Percentiles rank a stretch among this genome's conserved stretches.
These are phyloP conservation scores for Hemiscyllium ocellatum DNA, from an alignment of 2,113 vertebrate species.

Conservation along the genomic window DNA sequence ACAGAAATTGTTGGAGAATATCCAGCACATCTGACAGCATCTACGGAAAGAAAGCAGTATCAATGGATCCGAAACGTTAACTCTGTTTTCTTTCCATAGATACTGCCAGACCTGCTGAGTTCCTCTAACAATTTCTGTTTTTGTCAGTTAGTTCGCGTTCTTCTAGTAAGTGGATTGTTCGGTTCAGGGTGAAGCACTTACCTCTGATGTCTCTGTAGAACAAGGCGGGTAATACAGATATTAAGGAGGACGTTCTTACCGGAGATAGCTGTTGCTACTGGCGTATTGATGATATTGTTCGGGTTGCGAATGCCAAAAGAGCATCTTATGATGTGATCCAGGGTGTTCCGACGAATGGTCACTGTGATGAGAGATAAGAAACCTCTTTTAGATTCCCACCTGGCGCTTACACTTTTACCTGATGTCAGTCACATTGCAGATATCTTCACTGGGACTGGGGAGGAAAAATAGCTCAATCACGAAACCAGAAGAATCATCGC, in stretches of 20 bases:
- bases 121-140: no score
- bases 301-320: conserved; percentile 66
- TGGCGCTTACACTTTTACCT: not conserved
- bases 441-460: not conserved
- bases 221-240: not conserved
- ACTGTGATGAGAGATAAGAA: conserved; percentile 40
- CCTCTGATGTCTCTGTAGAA: not conserved
- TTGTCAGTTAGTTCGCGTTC: not conserved
- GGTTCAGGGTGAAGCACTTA: not conserved
- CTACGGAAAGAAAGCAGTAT: no score
- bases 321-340: conserved; percentile 54
- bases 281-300: conserved; percentile 57
- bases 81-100: no score
- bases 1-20: no score
- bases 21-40: no score
- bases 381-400: not conserved
- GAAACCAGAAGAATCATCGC: not conserved
- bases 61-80: no score
- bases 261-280: conserved; percentile 47
- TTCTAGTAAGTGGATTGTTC: not conserved
- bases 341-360: conserved; percentile 49
- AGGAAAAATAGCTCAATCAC: not conserved
- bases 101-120: no score
- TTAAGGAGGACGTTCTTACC: conserved; percentile 51
- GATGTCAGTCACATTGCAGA: not conserved